Evolutionary conservation across 2,888 invertebrate species (phyloP), one percentile per base, ranked within the genome.

Genomic region (Rutpela maculata): DNA sequence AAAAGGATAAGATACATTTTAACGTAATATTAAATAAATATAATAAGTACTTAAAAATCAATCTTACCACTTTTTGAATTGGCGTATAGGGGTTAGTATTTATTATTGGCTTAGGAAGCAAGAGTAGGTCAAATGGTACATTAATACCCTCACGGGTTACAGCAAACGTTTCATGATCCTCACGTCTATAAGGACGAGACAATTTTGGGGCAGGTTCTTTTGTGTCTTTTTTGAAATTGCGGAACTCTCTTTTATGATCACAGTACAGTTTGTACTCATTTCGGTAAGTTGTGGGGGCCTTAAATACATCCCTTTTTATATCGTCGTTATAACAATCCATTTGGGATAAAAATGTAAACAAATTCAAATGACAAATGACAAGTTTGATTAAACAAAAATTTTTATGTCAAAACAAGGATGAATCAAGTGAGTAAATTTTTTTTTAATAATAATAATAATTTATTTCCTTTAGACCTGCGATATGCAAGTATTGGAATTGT

Each of bases 51-150:
- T 26, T 26, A 26, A 26, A 35, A 15, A 31, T 19, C 60, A 15
- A 11, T 70, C 79, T 80, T 80, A 84, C 84, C 50, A 80, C 74
- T 75, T 82, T 82, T 56, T 81, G 68, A 75, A 85, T 83, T 15
- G 82, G 81, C 60, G 75, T 76, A 35, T 83, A 78, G 3, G 88
- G 88, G 78, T 87, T 80, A 5, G 86, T 72, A 31, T 55, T 55
- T 12, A 87, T 71, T 26, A 88, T 89, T 7, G 88, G 87, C 74
- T 88, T 88, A 0, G 86, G 86, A 69, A 81, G 62, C 82, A 87
- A 85, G 5, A 88, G 80, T 50, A 89, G 81, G 76, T 88, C 82
- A 75, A 89, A 89, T 3, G 89, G 88, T 15, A 89, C 81, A 38
- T 87, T 78, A 17, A 83, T 83, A 11, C 79, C 81, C 38, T 84